Conservation (phyloP, 2,113 vertebrate species). For the Gasterosteus nipponicus region DNA sequence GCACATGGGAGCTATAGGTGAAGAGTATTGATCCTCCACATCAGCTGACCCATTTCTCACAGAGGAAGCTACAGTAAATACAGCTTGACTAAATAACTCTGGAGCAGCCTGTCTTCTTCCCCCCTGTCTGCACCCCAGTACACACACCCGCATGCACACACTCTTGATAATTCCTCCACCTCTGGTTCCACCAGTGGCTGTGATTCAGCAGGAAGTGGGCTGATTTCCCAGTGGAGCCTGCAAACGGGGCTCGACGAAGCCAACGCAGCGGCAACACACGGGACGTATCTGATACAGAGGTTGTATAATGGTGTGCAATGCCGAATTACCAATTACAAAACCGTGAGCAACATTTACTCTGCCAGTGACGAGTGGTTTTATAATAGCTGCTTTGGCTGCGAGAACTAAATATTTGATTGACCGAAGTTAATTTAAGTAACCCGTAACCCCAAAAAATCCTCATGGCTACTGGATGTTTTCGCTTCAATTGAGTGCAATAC, state of each 20-base stretch:
- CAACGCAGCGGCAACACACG: conserved; percentile 53
- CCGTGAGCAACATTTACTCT: conserved; percentile 21
- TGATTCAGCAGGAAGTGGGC: conserved; percentile 65
- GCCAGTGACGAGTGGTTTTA: conserved; percentile 11
- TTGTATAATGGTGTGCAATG: conserved; percentile 29
- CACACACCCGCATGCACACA: conserved; percentile 19
- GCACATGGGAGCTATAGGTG: not conserved
- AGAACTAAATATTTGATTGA: conserved; percentile 58
- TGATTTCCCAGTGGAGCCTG: conserved; percentile 75
- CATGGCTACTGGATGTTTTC: not conserved
- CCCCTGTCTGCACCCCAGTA: conserved; percentile 6
- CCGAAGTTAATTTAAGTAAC: conserved; percentile 42
- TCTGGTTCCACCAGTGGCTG: conserved; percentile 36
- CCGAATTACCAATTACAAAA: conserved; percentile 23
- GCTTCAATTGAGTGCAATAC: not conserved
- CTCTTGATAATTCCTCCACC: conserved; percentile 50
- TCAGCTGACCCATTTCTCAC: conserved; percentile 66
- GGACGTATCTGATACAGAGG: conserved; percentile 53
- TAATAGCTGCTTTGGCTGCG: conserved; percentile 18
- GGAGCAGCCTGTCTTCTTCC: conserved; percentile 46
- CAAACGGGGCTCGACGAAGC: conserved; percentile 58
- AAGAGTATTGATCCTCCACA: conserved; percentile 30
- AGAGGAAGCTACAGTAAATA: conserved; percentile 36
- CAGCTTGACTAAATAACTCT: conserved; percentile 58
- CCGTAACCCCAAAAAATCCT: not conserved